Base-by-base conservation (phyloP, 92 coral and sea anemone species). In the Heteractis magnifica region DNA sequence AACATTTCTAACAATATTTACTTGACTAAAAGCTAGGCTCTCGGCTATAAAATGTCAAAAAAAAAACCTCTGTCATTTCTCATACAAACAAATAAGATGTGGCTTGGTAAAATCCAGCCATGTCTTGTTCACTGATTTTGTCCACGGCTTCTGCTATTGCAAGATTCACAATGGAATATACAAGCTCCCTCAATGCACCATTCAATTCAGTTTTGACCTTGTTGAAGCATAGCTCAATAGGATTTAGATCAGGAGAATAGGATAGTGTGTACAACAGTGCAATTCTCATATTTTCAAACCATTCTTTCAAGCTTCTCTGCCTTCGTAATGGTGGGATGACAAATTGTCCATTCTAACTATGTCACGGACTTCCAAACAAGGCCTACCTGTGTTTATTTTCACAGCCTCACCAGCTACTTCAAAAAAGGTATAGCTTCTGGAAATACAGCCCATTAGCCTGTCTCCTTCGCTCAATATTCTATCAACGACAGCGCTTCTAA, bases 281-380 rank as follows among this genome's bases (percentile, higher is more conserved):
- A 6, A 88, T 55, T 10, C 90, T 88, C 90, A 79, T 86, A 51
- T 76, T 72, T 49, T 56, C 82, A 34, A 83, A 79, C 62, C 59
- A 87, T 59, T 87, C 90, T 87, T 90, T 86, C 34, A 87, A 65
- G 77, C 58, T 70, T 87, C 88, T 52, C 93, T 90, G 19, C 86
- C 90, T 70, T 90, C 84, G 58, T 81, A 87, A 71, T 83, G 93
- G 62, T 90, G 93, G 11, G 71, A 75, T 51, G 90, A 59, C 77
- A 90, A 83, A 48, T 90, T 90, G 74, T 90, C 92, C 90, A 86
- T 90, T 10, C 81, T 84, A 26, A 85, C 59, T 23, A 85, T 89
- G 78, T 85, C 92, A 15, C 84, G 84, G 34, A 82, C 87, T 72
- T 85, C 89, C 44, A 89, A 77, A 59, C 75, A 8, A 86, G 90